These are phyloP conservation scores for Polyommatus icarus DNA, from an alignment of 2,888 invertebrate species.

Conservation along the genomic window DNA sequence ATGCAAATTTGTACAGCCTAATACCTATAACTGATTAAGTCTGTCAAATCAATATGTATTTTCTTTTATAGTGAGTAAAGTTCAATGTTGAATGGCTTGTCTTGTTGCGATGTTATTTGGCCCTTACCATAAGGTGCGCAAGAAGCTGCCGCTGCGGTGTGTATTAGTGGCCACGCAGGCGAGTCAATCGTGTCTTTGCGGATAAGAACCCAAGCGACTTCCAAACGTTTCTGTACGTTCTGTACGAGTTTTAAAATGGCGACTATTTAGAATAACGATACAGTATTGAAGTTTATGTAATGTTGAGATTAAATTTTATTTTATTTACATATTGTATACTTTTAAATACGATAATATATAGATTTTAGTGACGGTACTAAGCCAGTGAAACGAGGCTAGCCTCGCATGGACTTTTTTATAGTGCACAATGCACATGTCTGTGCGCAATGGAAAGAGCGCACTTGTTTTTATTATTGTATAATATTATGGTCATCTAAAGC, in stretches of 20 bases:
- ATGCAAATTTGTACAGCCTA: too few species aligned
- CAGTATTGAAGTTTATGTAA: not conserved
- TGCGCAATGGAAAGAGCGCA: too few species aligned
- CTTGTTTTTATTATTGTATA: too few species aligned
- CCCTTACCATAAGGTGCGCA: too few species aligned
- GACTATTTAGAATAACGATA: slow-evolving; percentile 7
- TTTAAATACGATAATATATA: not conserved
- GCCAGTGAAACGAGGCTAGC: not conserved
- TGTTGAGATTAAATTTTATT: slow-evolving; percentile 19
- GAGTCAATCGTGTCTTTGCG: slow-evolving; percentile 23
- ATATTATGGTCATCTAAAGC: too few species aligned
- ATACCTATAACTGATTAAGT: too few species aligned
- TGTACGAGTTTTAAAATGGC: slow-evolving; percentile 6
- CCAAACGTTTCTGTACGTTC: slow-evolving; percentile 16
- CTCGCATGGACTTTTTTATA: not conserved
- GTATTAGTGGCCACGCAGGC: not conserved
- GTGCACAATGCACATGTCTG: not conserved
- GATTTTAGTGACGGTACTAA: not conserved
- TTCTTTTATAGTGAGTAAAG: too few species aligned
- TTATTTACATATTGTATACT: not conserved
- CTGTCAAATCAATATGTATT: too few species aligned
- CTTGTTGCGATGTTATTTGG: too few species aligned
- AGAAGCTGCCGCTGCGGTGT: not conserved
- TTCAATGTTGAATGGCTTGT: too few species aligned
- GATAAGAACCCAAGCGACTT: slow-evolving; percentile 25